Percentiles rank a stretch among this genome's conserved stretches.
phyloP scores from a whole-genome alignment of 2,888 invertebrate genomes.

The Gari tellinella region DNA sequence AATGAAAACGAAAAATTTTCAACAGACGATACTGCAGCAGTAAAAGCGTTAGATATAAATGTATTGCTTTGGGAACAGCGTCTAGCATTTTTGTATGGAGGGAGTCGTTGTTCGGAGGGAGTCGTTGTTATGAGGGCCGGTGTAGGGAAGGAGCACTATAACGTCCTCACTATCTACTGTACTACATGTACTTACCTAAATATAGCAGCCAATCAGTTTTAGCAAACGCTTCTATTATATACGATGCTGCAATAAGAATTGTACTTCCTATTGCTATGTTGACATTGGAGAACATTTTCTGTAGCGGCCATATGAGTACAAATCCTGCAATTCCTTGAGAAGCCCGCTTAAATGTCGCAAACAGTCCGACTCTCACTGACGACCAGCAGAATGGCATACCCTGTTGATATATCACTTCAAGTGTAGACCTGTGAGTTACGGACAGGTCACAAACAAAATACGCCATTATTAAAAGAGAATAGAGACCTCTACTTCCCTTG shows the following conservation, averaged over 20 bases:
- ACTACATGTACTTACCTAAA: constrained; percentile 37
- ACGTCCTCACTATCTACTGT: no score
- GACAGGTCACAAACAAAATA: constrained; percentile 20
- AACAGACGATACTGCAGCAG: no score
- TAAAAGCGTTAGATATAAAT: no score
- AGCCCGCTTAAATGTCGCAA: constrained; percentile 18
- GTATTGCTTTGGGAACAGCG: no score
- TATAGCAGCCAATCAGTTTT: constrained; percentile 37
- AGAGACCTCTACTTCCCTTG: constrained; percentile 15
- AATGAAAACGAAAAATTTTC: no score
- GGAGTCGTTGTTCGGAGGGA: no score
- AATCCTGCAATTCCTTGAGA: constrained; percentile 35
- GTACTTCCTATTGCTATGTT: constrained; percentile 37
- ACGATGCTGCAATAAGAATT: constrained; percentile 27
- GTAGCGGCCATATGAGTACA: constrained; percentile 29
- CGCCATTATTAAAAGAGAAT: constrained; percentile 16
- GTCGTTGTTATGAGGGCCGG: no score
- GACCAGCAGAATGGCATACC: constrained; percentile 61
- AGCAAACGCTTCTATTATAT: constrained; percentile 32
- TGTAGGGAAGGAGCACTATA: no score
- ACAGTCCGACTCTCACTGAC: constrained; percentile 46
- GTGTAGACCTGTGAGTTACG: constrained; percentile 3
- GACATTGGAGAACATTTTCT: constrained; percentile 35
- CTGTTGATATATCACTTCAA: constrained; percentile 46
- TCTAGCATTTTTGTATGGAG: no score